phyloP scores from a whole-genome alignment of 30 jellyfish, hydroid and myxozoan species.

The Hydractinia symbiolongicarpus region DNA sequence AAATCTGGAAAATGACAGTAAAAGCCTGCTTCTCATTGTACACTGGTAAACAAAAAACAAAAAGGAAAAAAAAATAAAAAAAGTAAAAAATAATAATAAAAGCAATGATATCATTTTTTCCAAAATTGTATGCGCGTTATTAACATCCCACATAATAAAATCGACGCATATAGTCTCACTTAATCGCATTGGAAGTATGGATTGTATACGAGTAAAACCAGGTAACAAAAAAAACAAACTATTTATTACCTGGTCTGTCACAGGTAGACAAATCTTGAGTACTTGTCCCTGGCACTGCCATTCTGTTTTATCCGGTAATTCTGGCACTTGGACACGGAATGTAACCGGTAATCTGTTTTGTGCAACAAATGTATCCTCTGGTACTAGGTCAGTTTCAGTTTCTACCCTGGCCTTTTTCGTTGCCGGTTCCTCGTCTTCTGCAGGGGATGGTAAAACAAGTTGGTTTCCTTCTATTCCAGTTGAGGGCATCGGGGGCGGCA shows the following conservation, averaged over 20 bases:
- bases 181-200: too few relatives aligned
- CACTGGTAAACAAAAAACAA: too few relatives aligned
- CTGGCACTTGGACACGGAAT: constrained; percentile 86
- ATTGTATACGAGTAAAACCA: too few relatives aligned
- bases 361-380: constrained; percentile 69
- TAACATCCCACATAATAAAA: too few relatives aligned
- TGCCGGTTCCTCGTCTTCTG: constrained; percentile 70
- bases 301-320: constrained; percentile 83
- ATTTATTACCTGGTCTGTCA: constrained; percentile 70
- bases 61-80: too few relatives aligned
- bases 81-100: too few relatives aligned
- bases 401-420: constrained; percentile 54
- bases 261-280: constrained; percentile 50
- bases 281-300: constrained; percentile 94
- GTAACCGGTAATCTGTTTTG: constrained; percentile 76
- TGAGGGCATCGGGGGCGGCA: constrained; percentile 67
- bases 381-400: constrained; percentile 62
- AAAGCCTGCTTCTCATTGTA: too few relatives aligned
- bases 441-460: constrained; percentile 14
- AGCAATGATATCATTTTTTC: too few relatives aligned
- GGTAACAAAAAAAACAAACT: not conserved
- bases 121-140: too few relatives aligned
- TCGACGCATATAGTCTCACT: too few relatives aligned
- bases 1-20: too few relatives aligned
- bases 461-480: constrained; percentile 18